Evolutionary conservation across 2,113 vertebrate species (phyloP), one percentile per base, ranked within the genome.

Genomic region (Chroicocephalus ridibundus): DNA sequence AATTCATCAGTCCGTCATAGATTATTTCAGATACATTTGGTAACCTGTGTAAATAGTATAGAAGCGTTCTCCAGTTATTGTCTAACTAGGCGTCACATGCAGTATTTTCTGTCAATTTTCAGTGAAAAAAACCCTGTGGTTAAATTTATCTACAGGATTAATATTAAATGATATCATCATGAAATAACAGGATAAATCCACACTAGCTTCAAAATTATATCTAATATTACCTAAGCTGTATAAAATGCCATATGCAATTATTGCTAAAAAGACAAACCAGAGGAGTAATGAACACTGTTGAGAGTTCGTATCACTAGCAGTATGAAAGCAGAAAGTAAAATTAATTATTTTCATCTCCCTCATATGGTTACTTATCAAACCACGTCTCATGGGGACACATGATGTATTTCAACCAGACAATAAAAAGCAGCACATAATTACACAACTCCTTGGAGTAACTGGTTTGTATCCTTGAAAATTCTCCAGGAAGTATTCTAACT

Each of bases 261-360:
- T 65, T 60, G 55, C 32, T 69, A 87, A 74, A 87, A 97, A 94
- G 88, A 69, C 55, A 94, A 95, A 82, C 9, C 72, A 86, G 62
- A 86, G 86, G 60, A 69, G 62, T 80, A 91, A 97, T 97, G 97
- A 97, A 95, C 61, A 87, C 34, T 93, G 85, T 2, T 78, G 92
- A 83, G 80, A 88, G 83, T 95, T 90, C 21, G 8, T 82, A 87
- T 86, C 78, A 90, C 51, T 74, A 81, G 58, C 87, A 96, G 76
- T 72, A 86, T 26, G 62, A 96, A 94, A 94, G 38, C 44, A 93
- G 84, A 93, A 95, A 94, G 64, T 65, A 88, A 92, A 94, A 87
- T 96, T 94, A 93, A 97, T 96, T 97, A 94, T 84, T 96, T 96
- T 94, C 94, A 46, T 94, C 47, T 94, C 20, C 25, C 54, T 95